Evolutionary conservation across 1,140 invertebrate species (phyloP).

Genomic region (Papilio machaon): DNA sequence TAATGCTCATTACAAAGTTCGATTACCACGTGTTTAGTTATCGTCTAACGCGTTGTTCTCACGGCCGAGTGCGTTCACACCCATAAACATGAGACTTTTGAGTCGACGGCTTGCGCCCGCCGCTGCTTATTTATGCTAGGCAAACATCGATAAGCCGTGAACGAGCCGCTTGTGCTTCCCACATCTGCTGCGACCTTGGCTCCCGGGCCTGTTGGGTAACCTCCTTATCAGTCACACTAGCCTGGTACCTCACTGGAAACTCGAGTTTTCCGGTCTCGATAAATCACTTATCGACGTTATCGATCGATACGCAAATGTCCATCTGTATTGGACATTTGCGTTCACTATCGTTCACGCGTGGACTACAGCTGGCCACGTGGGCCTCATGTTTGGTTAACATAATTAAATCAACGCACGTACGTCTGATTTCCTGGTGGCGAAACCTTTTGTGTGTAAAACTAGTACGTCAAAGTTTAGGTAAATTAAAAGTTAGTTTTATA

Average conservation of each 20-base stretch:
- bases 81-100: constrained; percentile 57
- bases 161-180: constrained; percentile 75
- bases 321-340: constrained; percentile 53
- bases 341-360: constrained; percentile 59
- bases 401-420: constrained; percentile 65
- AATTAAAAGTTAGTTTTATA: constrained; percentile 67
- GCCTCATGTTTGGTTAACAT: constrained; percentile 59
- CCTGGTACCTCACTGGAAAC: constrained; percentile 66
- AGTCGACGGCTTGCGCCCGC: constrained; percentile 51
- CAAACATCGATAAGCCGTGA: constrained; percentile 77
- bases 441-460: constrained; percentile 54
- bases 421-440: constrained; percentile 60
- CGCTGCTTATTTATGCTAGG: constrained; percentile 71
- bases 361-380: constrained; percentile 48
- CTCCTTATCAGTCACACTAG: constrained; percentile 76
- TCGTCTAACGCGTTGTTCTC: constrained; percentile 53
- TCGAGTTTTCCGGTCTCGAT: constrained; percentile 76
- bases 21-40: constrained; percentile 65
- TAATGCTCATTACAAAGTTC: constrained; percentile 39
- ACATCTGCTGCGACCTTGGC: constrained; percentile 79
- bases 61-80: constrained; percentile 70
- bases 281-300: constrained; percentile 55
- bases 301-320: constrained; percentile 54
- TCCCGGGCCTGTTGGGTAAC: constrained; percentile 73
- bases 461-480: constrained; percentile 62